Base-by-base conservation (phyloP, 2,797 vertebrate genomes). In the Enteromius afrohamiltoni region DNA sequence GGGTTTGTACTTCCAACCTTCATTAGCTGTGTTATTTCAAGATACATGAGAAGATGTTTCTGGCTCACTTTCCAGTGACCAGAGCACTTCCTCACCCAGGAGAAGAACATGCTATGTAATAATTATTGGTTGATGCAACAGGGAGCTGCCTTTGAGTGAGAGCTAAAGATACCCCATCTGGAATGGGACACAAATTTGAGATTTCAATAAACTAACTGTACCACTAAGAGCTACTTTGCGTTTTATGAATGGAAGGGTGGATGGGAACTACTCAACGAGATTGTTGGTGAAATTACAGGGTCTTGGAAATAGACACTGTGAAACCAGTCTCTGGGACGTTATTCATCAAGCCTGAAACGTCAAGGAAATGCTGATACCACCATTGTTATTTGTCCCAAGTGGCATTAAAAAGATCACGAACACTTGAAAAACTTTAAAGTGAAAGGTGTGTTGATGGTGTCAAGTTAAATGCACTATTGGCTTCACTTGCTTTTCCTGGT, bases 231-330 rank as follows among this genome's bases (percentile, higher is more conserved):
- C 92, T 92, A 94, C 93, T 92, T 95, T 94, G 91, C 91, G 93
- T 94, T 94, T 95, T 93, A 95, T 95, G 95, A 95, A 96, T 95
- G 93, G 93, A 90, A 94, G 93, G 92, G 92, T 93, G 92, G 93
- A 93, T 68, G 84, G 92, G 91, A 91, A 91, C 94, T 91, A 88
- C 85, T 89, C 68, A 85, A 91, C 92, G 85, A 90, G 92, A 94
- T 94, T 92, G 93, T 89, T 90, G 90, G 91, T 86, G 87, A 95
- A 95, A 96, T 96, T 95, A 95, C 92, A 95, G 93, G 92, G 92
- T 93, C 93, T 80, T 26, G 69, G 92, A 93, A 92, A 91, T 91
- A 93, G 93, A 91, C 89, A 91, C 90, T 86, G 88, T 89, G 92
- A 95, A 91, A 92, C 90, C 31, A 89, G 85, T 90, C 89, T 91